phyloP scores from a whole-genome alignment of 2,797 vertebrate species.

The Coluber constrictor region DNA sequence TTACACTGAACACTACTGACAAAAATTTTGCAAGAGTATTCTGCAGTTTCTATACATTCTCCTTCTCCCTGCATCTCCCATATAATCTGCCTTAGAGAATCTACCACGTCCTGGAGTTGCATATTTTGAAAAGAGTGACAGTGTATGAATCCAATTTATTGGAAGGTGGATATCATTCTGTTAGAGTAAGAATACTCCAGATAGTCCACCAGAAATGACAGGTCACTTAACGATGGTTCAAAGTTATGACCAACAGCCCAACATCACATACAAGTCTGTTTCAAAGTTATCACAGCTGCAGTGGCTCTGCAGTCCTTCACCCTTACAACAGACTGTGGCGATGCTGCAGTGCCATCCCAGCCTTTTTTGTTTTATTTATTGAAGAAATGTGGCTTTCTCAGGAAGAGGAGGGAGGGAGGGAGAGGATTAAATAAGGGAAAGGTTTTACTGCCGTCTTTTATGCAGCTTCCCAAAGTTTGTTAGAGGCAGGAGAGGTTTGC shows the following conservation, averaged over 20 bases:
- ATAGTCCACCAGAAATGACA: not conserved
- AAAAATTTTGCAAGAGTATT: not conserved
- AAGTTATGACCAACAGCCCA: not conserved
- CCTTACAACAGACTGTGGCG: not conserved
- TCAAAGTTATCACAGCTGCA: not conserved
- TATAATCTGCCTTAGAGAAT: not conserved
- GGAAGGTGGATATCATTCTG: not conserved
- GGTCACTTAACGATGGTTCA: not conserved
- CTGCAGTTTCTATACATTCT: not conserved
- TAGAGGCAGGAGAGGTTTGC: not conserved
- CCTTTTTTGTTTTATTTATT: not conserved
- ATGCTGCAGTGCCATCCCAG: not conserved
- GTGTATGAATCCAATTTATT: not conserved
- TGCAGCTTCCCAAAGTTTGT: not conserved
- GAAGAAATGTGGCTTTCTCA: not conserved
- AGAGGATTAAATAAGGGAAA: not conserved
- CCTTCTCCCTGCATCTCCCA: not conserved
- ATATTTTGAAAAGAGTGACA: not conserved
- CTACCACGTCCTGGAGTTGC: not conserved
- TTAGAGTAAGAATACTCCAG: not conserved
- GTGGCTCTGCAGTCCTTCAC: not conserved
- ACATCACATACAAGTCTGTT: not conserved
- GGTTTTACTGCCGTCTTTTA: not conserved
- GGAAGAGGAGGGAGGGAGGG: not conserved
- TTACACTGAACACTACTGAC: not conserved